Conservation (phyloP, 2,797 vertebrate species). For the Coendou prehensilis region DNA sequence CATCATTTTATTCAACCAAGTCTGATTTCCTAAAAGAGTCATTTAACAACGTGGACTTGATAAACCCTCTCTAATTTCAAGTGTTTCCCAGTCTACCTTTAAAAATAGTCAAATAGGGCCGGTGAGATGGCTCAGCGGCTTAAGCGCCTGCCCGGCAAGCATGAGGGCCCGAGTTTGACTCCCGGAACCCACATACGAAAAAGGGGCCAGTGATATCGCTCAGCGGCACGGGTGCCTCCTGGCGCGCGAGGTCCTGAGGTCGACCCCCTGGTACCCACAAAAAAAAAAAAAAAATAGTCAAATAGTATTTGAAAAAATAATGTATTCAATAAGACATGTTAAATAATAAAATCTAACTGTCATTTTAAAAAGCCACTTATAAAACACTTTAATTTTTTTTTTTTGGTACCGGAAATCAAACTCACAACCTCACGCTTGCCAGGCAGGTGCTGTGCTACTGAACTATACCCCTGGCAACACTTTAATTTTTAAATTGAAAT, state of each 20-base stretch:
- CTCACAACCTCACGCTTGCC: background rate
- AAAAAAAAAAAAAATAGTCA: constrained; percentile 21
- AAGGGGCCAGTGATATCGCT: too few species aligned
- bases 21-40: constrained; percentile 35
- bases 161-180: too few species aligned
- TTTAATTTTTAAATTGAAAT: constrained; percentile 63
- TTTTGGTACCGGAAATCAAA: too few species aligned
- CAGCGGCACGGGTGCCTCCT: too few species aligned
- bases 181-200: too few species aligned
- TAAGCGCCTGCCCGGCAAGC: too few species aligned
- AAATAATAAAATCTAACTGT: constrained; percentile 39
- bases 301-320: constrained; percentile 54
- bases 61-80: constrained; percentile 52
- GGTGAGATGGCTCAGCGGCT: too few species aligned
- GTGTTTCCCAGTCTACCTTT: constrained; percentile 53
- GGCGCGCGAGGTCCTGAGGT: too few species aligned
- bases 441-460: too few species aligned
- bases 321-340: background rate
- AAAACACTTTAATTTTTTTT: constrained; percentile 19
- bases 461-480: too few species aligned
- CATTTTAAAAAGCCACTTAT: constrained; percentile 55
- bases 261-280: too few species aligned
- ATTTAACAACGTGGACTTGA: constrained; percentile 25
- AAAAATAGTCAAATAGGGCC: constrained; percentile 45
- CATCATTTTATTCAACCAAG: constrained; percentile 57